Percentiles rank a stretch among this genome's conserved stretches.
Evolutionary conservation across 2,797 vertebrate species (phyloP).

Genomic region (Protosalanx chinensis): DNA sequence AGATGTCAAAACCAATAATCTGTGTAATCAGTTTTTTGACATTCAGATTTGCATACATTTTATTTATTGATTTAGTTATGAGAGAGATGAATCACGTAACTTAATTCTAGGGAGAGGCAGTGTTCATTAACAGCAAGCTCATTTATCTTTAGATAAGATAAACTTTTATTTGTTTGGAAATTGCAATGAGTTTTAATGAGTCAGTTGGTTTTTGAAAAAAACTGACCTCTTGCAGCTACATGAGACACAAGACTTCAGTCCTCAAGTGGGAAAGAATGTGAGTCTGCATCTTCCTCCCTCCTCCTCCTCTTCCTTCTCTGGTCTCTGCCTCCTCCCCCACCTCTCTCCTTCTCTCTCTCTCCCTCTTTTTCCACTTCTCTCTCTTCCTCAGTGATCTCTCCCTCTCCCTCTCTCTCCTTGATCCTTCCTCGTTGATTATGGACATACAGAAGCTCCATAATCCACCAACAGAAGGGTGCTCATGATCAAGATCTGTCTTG

Average conservation of each 20-base stretch:
- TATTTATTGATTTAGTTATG: conserved; percentile 12
- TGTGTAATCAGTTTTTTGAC: conserved; percentile 10
- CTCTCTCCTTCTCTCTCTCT: background rate
- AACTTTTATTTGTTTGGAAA: too few relatives aligned
- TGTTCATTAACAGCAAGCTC: conserved; percentile 14
- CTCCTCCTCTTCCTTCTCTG: background rate
- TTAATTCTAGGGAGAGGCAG: conserved; percentile 5
- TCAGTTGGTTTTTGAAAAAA: background rate
- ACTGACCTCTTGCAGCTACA: too few relatives aligned
- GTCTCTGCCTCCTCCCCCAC: conserved; percentile 12
- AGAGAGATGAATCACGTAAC: conserved; percentile 14
- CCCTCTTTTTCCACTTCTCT: background rate
- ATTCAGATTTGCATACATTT: background rate
- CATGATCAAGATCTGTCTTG: conserved; percentile 39
- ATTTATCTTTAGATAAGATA: background rate
- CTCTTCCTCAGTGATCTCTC: conserved; percentile 22
- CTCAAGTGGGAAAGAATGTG: conserved; percentile 10
- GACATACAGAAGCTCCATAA: conserved; percentile 24
- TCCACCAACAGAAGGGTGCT: conserved; percentile 46
- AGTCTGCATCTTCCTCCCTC: conserved; percentile 22
- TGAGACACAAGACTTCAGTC: background rate
- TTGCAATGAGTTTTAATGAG: conserved; percentile 12
- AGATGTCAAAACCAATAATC: background rate
- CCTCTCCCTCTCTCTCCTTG: background rate
- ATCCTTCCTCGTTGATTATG: background rate